A percentile compares a stretch with the other conserved stretches of the same genome.
These are phyloP conservation scores for Physocephala rufipes DNA, from an alignment of 2,888 invertebrate genomes.

Conservation along the genomic window DNA sequence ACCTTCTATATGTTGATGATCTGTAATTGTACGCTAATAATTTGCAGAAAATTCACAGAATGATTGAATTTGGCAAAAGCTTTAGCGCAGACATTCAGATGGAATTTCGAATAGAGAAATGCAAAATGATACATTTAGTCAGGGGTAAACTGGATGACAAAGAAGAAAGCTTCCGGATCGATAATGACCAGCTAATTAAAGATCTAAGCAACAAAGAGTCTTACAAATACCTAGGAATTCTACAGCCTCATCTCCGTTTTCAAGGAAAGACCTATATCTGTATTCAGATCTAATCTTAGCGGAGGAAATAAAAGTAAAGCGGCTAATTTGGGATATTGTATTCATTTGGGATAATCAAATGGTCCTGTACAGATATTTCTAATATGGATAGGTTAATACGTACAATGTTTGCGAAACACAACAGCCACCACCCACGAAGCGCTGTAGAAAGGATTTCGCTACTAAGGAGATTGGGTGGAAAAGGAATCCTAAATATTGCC, in stretches of 20 bases:
- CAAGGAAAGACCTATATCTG: neutral
- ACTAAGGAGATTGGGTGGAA: neutral
- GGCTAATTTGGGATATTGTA: neutral
- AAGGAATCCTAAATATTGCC: neutral
- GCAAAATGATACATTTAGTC: neutral
- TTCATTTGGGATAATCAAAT: neutral
- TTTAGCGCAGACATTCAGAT: conserved; percentile 18
- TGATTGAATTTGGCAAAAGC: neutral
- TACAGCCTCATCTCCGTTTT: neutral
- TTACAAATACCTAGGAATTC: conserved; percentile 2
- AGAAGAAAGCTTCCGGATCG: neutral
- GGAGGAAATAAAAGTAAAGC: conserved; percentile 11
- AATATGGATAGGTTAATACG: neutral
- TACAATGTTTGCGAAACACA: neutral
- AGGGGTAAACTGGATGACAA: neutral
- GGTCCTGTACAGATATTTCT: neutral
- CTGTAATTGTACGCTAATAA: conserved; percentile 8
- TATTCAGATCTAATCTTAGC: conserved; percentile 5
- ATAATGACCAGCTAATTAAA: neutral
- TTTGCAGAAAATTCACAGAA: neutral
- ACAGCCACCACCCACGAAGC: neutral
- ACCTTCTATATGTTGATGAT: conserved; percentile 16
- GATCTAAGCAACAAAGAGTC: neutral
- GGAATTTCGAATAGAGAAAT: conserved; percentile 17
- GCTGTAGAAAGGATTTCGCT: neutral